Evolutionary conservation across 2,888 invertebrate genomes (phyloP), one percentile per base, ranked within the genome.

Genomic region (Amiota minor): DNA sequence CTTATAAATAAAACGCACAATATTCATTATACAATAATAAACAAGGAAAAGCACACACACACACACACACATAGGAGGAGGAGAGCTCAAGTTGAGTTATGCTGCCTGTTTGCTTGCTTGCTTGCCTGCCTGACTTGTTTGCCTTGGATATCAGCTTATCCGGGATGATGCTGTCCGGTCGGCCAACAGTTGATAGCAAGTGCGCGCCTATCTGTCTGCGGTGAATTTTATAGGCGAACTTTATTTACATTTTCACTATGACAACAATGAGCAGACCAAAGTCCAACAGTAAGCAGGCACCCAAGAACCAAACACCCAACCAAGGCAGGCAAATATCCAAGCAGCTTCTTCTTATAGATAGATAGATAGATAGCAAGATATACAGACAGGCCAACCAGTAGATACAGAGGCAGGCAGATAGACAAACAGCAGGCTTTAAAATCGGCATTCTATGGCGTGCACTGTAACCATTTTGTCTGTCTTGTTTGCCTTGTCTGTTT

Each of bases 181-280:
- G 45, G 9, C 45, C 35, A 62, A 23, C 35, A n/a, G 23, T 45
- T 35, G 23, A 35, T 14, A 35, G 23, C 9, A 23, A 20, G 18
- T 18, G 53, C 16, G 23, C 56, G 73, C 70, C 79, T 79, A 78
- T 79, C 80, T 76, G 84, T 79, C 82, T 81, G 77, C 74, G 78
- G 76, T 78, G 71, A 77, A 76, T 81, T 80, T 81, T 78, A 85
- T 78, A 83, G 81, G 70, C 78, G 77, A 78, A 81, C 81, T 85
- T 79, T 84, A 84, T 81, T 85, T 84, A 84, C 85, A 84, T 79
- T 78, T 78, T 78, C 82, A 76, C 76, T 74, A 45, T 70, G 71
- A 68, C 65, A 61, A 47, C 16, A 18, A 46, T 61, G 53, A 69
- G 18, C 8, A 50, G 55, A 45, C 35, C 16, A 69, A 49, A 69